A percentile compares a stretch with the other conserved stretches of the same genome.
These are phyloP conservation scores for Falco rusticolus DNA, from an alignment of 2,797 vertebrate species.

Conservation along the genomic window DNA sequence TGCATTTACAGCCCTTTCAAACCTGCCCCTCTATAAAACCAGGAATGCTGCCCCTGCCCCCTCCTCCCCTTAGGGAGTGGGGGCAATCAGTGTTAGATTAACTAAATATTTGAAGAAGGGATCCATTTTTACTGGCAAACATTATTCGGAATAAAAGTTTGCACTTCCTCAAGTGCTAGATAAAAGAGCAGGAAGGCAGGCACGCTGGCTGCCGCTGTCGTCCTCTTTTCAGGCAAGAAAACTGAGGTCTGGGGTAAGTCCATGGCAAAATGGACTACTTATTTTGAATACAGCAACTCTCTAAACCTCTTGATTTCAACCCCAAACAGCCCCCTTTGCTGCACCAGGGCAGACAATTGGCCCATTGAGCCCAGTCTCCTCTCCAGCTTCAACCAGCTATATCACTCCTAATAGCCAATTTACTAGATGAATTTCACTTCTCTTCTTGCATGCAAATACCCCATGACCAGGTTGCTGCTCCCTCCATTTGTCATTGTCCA, in stretches of 20 bases:
- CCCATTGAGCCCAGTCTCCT: neutral
- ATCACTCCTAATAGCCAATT: neutral
- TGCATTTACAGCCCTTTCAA: conserved; percentile 47
- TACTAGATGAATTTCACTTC: neutral
- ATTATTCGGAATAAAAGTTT: conserved; percentile 28
- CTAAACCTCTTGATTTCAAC: neutral
- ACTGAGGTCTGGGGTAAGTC: neutral
- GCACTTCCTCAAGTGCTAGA: conserved; percentile 15
- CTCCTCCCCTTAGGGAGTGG: neutral
- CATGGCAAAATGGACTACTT: neutral
- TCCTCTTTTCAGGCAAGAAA: neutral
- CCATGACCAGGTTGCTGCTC: neutral
- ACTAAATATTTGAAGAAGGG: conserved; percentile 58
- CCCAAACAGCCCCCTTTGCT: neutral
- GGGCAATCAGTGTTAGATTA: conserved; percentile 40
- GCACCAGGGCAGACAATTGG: neutral
- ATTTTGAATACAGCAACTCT: neutral
- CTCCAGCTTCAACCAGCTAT: neutral
- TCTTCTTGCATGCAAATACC: neutral
- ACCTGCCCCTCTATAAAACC: conserved; percentile 44
- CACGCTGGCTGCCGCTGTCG: neutral
- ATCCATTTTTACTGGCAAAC: conserved; percentile 34
- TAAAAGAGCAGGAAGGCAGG: neutral
- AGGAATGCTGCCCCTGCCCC: conserved; percentile 52
- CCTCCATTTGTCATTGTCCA: neutral